These are phyloP conservation scores for Gallirallus australis DNA, from an alignment of 2,797 vertebrate species.

Conservation along the genomic window DNA sequence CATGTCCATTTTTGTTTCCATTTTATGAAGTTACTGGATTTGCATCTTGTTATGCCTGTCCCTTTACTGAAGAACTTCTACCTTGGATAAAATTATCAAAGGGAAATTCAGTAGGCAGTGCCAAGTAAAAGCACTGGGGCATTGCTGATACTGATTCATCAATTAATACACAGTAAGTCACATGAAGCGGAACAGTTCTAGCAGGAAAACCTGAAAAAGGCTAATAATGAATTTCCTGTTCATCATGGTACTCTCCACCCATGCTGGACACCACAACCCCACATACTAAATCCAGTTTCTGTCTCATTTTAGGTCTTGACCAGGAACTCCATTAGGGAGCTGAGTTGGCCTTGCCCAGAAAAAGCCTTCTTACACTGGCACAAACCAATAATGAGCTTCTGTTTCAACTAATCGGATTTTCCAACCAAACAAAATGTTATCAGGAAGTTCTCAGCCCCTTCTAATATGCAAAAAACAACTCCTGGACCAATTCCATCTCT, in stretches of 20 bases:
- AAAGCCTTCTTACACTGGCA: neutral
- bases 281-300: neutral
- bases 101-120: neutral
- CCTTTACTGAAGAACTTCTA: neutral
- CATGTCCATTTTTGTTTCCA: neutral
- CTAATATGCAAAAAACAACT: neutral
- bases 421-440: neutral
- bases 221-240: neutral
- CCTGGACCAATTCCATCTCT: neutral
- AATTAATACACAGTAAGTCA: neutral
- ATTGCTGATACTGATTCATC: neutral
- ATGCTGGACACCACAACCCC: neutral
- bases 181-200: neutral
- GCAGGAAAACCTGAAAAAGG: neutral
- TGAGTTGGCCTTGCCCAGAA: neutral
- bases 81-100: neutral
- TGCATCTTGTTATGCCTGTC: neutral
- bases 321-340: neutral
- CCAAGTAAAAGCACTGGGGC: neutral
- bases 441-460: neutral
- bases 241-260: neutral
- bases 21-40: neutral
- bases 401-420: neutral
- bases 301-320: neutral
- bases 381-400: neutral